phyloP scores from a whole-genome alignment of 2,113 vertebrate genomes.

The Ammodytes marinus region DNA sequence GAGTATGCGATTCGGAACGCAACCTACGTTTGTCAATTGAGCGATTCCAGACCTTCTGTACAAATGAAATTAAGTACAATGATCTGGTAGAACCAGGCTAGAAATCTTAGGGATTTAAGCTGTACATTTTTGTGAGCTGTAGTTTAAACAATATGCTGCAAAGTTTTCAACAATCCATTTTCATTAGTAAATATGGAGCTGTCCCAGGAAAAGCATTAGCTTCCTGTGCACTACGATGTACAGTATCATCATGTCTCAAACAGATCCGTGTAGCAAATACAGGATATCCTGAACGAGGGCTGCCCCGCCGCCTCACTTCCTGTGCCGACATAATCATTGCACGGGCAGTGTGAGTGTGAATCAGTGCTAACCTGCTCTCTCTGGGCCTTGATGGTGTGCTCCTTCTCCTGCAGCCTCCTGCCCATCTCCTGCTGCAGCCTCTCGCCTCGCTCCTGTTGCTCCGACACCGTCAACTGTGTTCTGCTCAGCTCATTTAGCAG shows the following conservation, averaged over 20 bases:
- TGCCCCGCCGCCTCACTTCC: conserved; percentile 57
- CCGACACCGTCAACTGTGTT: conserved; percentile 78
- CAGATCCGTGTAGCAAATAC: conserved; percentile 57
- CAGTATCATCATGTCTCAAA: conserved; percentile 37
- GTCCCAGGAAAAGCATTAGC: conserved; percentile 7
- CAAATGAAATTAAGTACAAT: no score
- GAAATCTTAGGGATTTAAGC: no score
- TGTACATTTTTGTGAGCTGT: neutral
- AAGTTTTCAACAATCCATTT: no score
- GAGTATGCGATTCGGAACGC: no score
- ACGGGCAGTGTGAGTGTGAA: neutral
- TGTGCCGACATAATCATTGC: conserved; percentile 6
- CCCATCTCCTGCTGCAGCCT: conserved; percentile 86
- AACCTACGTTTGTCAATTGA: no score
- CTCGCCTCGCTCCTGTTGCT: conserved; percentile 83
- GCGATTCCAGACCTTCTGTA: no score
- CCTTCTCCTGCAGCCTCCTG: conserved; percentile 88
- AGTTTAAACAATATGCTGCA: neutral
- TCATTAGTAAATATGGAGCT: neutral
- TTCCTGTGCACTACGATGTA: conserved; percentile 26
- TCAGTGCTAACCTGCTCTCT: conserved; percentile 86
- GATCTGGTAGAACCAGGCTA: no score
- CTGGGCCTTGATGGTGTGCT: conserved; percentile 85
- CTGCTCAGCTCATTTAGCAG: conserved; percentile 85
- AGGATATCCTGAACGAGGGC: conserved; percentile 83